phyloP scores from a whole-genome alignment of 2,113 vertebrate genomes.

The Procavia capensis region DNA sequence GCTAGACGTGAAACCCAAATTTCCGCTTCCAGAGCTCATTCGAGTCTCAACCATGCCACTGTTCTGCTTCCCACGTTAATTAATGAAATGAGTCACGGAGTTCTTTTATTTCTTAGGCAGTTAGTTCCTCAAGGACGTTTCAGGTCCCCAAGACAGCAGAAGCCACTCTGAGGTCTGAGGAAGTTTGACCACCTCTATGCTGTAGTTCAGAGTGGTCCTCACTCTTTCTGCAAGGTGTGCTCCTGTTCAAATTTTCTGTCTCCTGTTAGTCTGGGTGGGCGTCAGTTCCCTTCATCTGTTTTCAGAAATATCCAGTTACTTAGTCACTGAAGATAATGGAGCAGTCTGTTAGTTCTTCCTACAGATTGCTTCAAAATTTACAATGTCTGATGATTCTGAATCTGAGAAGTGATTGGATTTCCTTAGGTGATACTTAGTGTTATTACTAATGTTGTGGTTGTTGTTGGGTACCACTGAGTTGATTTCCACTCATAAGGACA shows the following conservation, averaged over 20 bases:
- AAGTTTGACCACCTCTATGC: neutral
- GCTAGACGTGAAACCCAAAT: neutral
- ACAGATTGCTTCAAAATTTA: neutral
- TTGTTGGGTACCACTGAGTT: neutral
- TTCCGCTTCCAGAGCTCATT: neutral
- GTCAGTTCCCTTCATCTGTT: neutral
- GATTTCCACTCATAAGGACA: neutral
- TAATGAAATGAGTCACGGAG: neutral
- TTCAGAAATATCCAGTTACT: neutral
- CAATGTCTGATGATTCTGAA: neutral
- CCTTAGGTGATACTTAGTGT: neutral
- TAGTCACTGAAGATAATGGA: neutral
- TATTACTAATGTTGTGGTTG: neutral
- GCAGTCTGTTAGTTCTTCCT: neutral
- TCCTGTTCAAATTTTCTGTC: neutral
- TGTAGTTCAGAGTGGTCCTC: neutral
- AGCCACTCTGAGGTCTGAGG: neutral
- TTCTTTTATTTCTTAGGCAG: neutral
- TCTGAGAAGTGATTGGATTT: neutral
- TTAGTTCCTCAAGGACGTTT: neutral
- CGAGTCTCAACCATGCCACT: neutral
- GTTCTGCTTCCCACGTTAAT: neutral
- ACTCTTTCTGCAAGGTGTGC: accelerated
- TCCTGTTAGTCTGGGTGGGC: neutral
- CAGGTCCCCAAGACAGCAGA: neutral